Percentiles rank a stretch among this genome's conserved stretches.
Conservation (phyloP, 2,113 vertebrate species). For the Halichoeres trimaculatus region DNA sequence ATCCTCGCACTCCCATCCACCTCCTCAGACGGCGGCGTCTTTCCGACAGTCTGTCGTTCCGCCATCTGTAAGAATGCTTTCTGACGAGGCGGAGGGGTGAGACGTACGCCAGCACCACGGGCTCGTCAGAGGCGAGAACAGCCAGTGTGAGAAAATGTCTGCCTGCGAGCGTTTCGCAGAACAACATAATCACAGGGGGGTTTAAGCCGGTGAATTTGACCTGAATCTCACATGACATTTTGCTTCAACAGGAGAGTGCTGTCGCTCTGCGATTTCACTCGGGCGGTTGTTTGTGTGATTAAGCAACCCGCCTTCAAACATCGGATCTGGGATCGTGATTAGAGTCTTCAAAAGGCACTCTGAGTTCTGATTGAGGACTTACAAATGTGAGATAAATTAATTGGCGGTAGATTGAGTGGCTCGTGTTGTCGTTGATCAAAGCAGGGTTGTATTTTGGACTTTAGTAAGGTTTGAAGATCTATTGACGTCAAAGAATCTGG, state of each 20-base stretch:
- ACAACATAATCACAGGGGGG: constrained; percentile 6
- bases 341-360: constrained; percentile 31
- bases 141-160: constrained; percentile 35
- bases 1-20: constrained; percentile 41
- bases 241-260: background rate
- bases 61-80: constrained; percentile 40
- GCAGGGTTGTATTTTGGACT: background rate
- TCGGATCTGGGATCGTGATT: constrained; percentile 38
- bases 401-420: background rate
- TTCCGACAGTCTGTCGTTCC: constrained; percentile 15
- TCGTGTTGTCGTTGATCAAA: background rate
- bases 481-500: background rate
- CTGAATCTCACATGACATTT: constrained; percentile 25
- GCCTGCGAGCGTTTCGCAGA: background rate
- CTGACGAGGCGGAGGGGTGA: constrained; percentile 42
- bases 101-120: constrained; percentile 3
- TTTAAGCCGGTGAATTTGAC: constrained; percentile 30
- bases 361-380: constrained; percentile 36
- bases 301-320: constrained; percentile 26
- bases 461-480: background rate
- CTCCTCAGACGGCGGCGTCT: constrained; percentile 49
- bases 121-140: constrained; percentile 43
- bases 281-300: constrained; percentile 31
- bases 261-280: constrained; percentile 4
- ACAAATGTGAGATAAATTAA: constrained; percentile 8